Conservation (phyloP, 2,797 vertebrate species). For the Gallirallus australis region DNA sequence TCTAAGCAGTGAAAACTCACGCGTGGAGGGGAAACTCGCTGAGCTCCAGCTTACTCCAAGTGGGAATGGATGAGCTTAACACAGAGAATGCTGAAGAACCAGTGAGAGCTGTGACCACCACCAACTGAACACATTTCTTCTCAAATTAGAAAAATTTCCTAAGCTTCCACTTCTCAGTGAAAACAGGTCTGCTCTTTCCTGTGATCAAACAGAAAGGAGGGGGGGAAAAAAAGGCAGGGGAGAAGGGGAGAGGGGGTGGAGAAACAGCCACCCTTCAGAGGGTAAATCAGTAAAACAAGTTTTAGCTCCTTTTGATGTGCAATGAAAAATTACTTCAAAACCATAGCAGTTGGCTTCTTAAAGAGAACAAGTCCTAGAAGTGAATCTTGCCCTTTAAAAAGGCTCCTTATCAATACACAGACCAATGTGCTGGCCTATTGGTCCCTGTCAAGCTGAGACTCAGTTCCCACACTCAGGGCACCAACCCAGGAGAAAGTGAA, state of each 20-base stretch:
- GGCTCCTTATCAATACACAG: neutral
- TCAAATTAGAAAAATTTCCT: neutral
- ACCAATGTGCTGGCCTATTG: neutral
- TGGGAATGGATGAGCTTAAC: neutral
- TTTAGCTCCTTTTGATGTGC: neutral
- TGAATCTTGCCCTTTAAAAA: neutral
- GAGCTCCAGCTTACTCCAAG: neutral
- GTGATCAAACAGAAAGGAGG: accelerated
- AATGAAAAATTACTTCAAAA: neutral
- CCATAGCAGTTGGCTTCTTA: neutral
- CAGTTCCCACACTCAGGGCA: neutral
- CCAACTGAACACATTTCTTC: neutral
- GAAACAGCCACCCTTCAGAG: neutral
- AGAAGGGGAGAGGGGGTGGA: too few relatives aligned
- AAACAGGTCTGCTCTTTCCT: neutral
- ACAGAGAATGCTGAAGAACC: neutral
- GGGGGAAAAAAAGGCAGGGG: too few relatives aligned
- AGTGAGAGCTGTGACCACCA: neutral
- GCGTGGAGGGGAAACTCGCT: neutral
- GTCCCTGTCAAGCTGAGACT: neutral
- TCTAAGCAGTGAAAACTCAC: neutral
- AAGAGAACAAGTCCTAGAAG: neutral
- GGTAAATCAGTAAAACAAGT: neutral
- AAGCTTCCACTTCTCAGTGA: neutral
- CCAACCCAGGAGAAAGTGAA: neutral